phyloP scores from a whole-genome alignment of 1,140 invertebrate species.

The Orchestia grillus region DNA sequence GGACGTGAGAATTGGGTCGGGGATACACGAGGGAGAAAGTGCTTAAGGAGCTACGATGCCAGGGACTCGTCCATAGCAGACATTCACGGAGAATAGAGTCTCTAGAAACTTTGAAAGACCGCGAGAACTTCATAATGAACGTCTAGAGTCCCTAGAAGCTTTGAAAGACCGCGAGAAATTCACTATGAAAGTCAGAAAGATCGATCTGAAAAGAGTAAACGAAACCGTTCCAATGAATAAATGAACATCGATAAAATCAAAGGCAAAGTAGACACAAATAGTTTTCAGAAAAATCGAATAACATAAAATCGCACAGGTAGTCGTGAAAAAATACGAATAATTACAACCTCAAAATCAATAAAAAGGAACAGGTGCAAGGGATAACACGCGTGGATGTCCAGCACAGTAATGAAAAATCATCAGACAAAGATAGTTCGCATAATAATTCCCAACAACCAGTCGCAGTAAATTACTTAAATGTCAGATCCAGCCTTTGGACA shows the following conservation, averaged over 20 bases:
- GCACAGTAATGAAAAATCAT: neutral
- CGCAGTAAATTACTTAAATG: neutral
- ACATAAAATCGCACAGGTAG: neutral
- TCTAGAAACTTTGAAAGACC: neutral
- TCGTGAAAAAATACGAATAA: neutral
- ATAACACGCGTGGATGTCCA: neutral
- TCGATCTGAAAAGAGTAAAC: neutral
- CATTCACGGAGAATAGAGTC: neutral
- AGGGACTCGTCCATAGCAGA: neutral
- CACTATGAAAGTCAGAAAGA: neutral
- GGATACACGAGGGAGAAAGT: conserved; percentile 53
- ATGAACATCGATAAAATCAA: neutral
- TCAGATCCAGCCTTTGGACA: neutral
- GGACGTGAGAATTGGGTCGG: conserved; percentile 52
- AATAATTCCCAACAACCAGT: neutral
- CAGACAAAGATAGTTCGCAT: neutral
- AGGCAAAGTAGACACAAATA: neutral
- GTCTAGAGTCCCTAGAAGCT: neutral
- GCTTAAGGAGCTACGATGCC: neutral
- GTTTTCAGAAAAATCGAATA: neutral
- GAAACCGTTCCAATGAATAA: neutral
- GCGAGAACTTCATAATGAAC: neutral
- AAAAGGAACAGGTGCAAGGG: neutral
- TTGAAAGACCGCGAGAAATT: neutral
- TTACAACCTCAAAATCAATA: neutral